Base-by-base conservation (phyloP, 2,888 invertebrate genomes). In the Acleris laterana region DNA sequence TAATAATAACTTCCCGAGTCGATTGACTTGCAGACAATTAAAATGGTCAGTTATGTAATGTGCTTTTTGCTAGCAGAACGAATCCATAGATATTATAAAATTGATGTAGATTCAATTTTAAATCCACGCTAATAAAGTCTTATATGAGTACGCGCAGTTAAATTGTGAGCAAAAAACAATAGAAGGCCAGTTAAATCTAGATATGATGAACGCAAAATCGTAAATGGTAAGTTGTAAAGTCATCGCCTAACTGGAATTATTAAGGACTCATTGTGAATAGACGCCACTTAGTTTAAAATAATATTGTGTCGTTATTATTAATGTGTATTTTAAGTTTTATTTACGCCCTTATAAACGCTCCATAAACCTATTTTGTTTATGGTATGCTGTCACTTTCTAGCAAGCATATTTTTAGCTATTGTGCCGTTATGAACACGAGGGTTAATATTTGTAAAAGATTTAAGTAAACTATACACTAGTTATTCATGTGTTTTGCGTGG, bases 11-110 rank as follows among this genome's bases (percentile, higher is more conserved):
- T 49, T 57, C 55, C 32, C 55, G 16, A 17, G 49, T 46, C 44
- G 25, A 32, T 32, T 32, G 32, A 32, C 32, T 32, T 9, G 9
- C 32, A 32, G 9, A 51, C 65, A 28, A 65, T 64, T 64, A 60
- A 53, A 59, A 64, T 55, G 50, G 50, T 46, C 60, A 42, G 55
- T 50, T 65, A 60, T 61, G 55, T 60, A 65, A 65, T 61, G 60
- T 61, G 38, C 17, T 65, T 65, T 55, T 60, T 50, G 55, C 20
- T 55, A 46, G 20, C 42, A 44, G 32, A 50, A 44, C 19, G 19
- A 38, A 38, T 11, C 32, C 11, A 32, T 32, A 32, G 32, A 32
- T 32, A 11, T 49, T n/a, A 19, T 11, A 49, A 13, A 20, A 3
- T 11, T 9, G 20, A 17, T 49, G 20, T 49, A 49, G 3, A 19